Conservation (phyloP, 2,797 vertebrate genomes). For the Pangasius mekongensis region DNA sequence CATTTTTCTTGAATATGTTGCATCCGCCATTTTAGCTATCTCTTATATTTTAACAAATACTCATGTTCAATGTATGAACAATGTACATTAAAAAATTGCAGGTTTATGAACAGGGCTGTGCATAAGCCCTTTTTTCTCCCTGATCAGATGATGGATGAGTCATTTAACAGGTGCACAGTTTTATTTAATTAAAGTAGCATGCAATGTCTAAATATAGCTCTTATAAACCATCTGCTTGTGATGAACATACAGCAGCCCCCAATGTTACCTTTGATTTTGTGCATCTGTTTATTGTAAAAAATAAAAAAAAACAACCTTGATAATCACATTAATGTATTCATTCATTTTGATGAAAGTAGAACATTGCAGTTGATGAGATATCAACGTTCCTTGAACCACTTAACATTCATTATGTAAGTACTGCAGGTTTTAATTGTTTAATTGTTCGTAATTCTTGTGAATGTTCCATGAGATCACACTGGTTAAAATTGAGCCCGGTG, state of each 20-base stretch:
- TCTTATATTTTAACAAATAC: not conserved
- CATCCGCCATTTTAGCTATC: not conserved
- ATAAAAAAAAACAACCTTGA: not conserved
- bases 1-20: not conserved
- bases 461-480: not conserved
- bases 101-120: not conserved
- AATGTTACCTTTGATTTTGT: not conserved
- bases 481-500: not conserved
- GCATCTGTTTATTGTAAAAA: not conserved
- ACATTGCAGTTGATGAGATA: not conserved
- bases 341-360: not conserved
- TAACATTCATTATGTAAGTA: not conserved
- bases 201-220: constrained; percentile 47
- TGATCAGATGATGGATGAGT: constrained; percentile 35
- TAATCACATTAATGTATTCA: not conserved
- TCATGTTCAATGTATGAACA: not conserved
- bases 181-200: constrained; percentile 23
- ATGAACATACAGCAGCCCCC: not conserved
- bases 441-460: not conserved
- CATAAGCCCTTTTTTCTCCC: constrained; percentile 3
- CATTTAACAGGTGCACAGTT: constrained; percentile 42
- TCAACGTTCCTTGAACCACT: not conserved
- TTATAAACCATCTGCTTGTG: constrained; percentile 10
- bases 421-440: not conserved
- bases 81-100: not conserved